Base-by-base conservation (phyloP, 2,113 vertebrate species). In the Carettochelys insculpta region DNA sequence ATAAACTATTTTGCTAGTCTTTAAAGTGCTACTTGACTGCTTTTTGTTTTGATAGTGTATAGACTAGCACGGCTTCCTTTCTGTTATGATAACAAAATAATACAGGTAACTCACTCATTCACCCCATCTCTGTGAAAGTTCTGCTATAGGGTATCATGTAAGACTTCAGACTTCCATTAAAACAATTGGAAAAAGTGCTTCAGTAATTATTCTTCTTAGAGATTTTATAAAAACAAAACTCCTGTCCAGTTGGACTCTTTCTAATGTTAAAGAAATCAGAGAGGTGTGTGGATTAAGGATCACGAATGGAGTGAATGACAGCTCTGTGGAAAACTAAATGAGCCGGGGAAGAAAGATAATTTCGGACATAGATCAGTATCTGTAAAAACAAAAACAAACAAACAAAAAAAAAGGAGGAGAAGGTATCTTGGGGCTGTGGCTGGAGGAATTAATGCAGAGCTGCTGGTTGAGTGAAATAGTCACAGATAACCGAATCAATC, bases 71-170 rank as follows among this genome's bases (percentile, higher is more conserved):
- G n/a, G n/a, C n/a, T n/a, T n/a, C n/a, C n/a, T n/a, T n/a, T n/a
- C n/a, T n/a, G n/a, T n/a, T n/a, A n/a, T n/a, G n/a, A n/a, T n/a
- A n/a, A n/a, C n/a, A n/a, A 47, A 48, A 48, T 48, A 50, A 77
- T 31, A 71, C 7, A 71, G 19, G 7, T 82, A 68, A 41, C 47
- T 51, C n/a, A 11, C 48, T 50, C 80, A 51, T 19, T 52, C 54
- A 79, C 11, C 50, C 1, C 51, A 71, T 73, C 90, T 83, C 54
- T 90, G 22, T n/a, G 6, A 85, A 58, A 87, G 29, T 82, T 92
- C 61, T 27, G 47, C 2, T 38, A 48, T 22, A 50, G 11, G 14
- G 48, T 50, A 14, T 50, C 48, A 50, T 50, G 11, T 50, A 50
- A 13, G 48, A 50, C 48, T 50, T 50, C 22, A 53, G 24, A 53